A percentile compares a stretch with the other conserved stretches of the same genome.
phyloP scores from a whole-genome alignment of 2,888 invertebrate species.

The Nowickia ferox region DNA sequence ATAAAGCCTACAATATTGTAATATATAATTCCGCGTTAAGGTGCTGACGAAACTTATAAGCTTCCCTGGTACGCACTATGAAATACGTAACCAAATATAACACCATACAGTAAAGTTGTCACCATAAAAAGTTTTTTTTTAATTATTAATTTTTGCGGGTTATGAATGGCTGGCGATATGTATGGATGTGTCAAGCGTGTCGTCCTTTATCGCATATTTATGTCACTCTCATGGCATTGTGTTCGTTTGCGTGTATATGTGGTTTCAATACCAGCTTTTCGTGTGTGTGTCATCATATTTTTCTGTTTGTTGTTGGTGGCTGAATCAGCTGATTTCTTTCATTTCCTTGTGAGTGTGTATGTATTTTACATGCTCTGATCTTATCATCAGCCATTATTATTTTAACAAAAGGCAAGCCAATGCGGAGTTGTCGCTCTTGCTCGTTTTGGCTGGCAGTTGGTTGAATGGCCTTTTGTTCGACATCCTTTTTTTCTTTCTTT shows the following conservation, averaged over 20 bases:
- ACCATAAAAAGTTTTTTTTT: background rate
- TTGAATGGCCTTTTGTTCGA: constrained; percentile 45
- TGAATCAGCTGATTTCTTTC: constrained; percentile 15
- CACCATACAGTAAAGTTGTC: background rate
- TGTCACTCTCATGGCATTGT: background rate
- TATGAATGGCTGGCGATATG: background rate
- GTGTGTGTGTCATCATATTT: constrained; percentile 29
- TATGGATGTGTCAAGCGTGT: background rate
- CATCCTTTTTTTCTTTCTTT: background rate
- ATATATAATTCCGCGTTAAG: too few species aligned
- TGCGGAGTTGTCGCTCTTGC: background rate
- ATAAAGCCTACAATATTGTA: too few species aligned
- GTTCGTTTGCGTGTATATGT: background rate
- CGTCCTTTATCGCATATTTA: background rate
- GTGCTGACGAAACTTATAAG: too few species aligned
- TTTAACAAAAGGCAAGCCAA: constrained; percentile 28
- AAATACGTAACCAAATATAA: background rate
- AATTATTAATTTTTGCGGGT: too few species aligned
- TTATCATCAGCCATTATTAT: constrained; percentile 34
- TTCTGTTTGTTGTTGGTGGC: background rate
- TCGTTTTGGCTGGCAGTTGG: constrained; percentile 6
- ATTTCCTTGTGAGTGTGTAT: background rate
- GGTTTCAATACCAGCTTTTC: background rate
- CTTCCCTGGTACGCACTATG: too few species aligned
- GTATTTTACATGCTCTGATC: background rate